Base-by-base conservation (phyloP, 2,888 invertebrate species). In the Meteorus colon region DNA sequence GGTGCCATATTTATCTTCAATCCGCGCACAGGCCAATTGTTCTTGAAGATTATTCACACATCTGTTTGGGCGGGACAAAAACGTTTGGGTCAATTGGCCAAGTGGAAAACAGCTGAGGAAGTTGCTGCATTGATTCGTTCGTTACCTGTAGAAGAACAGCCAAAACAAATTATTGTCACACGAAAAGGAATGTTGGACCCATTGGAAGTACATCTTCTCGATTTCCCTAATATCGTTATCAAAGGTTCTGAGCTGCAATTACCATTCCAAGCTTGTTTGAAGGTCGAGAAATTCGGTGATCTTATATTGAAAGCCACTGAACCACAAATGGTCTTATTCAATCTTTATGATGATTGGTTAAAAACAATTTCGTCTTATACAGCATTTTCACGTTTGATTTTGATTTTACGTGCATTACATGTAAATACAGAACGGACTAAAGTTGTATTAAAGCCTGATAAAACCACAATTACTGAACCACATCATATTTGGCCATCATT, bases 61-160 rank as follows among this genome's bases (percentile, higher is more conserved):
- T 98, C 98, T 5, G 99, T 99, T 66, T 99, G 99, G 99, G 99
- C 99, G 0, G 99, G 99, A 59, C 99, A 99, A 91, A 99, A 99
- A 90, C 99, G 99, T 96, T 92, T 99, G 8, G 98, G 98, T 86
- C 98, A 98, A 93, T 92, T 99, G 90, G 99, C 99, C 12, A 99
- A 99, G 91, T 99, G 99, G 99, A 99, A 99, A 91, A 99, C 99
- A 0, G 99, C 99, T 70, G 99, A 99, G 92, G 99, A 99, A 95
- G 99, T 99, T 19, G 99, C 99, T 0, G 99, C 99, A 45, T 91
- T 99, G 85, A 99, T 99, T 93, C 94, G 99, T 62, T 99, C 99
- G 0, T 91, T 99, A 81, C 99, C 99, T 0, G 99, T 99, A 4
- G 99, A 99, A 91, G 99, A 99, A 91, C 99, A 99, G 89, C 99